Percentiles rank a stretch among this genome's conserved stretches.
Evolutionary conservation across 2,888 invertebrate species (phyloP).

Genomic region (Seladonia tumulorum): DNA sequence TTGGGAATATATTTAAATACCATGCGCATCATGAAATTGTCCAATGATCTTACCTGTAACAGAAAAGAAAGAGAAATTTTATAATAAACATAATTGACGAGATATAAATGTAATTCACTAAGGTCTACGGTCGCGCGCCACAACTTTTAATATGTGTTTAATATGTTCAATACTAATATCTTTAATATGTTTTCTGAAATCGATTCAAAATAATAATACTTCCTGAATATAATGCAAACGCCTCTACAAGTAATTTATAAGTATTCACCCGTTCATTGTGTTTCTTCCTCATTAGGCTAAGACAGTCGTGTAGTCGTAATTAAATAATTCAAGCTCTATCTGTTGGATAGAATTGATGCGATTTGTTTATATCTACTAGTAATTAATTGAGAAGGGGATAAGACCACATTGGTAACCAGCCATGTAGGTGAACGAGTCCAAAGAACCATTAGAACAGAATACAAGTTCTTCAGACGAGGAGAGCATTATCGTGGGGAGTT

Average conservation of each 20-base stretch:
- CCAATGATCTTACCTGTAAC: slow-evolving; percentile 46
- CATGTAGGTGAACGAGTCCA: background rate
- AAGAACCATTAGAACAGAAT: background rate
- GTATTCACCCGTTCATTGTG: background rate
- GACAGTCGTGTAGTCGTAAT: background rate
- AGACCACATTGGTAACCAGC: background rate
- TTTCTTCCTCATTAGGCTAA: background rate
- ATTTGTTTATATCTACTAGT: background rate
- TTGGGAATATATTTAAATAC: background rate
- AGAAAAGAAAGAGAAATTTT: slow-evolving; percentile 1
- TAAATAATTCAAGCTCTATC: background rate
- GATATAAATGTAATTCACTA: background rate
- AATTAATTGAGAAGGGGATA: background rate
- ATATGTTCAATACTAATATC: no score
- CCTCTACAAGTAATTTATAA: background rate
- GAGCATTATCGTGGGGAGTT: slow-evolving; percentile 39
- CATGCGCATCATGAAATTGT: background rate
- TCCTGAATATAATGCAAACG: background rate
- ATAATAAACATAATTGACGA: background rate
- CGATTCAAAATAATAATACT: background rate
- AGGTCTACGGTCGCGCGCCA: no score
- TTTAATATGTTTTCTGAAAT: background rate
- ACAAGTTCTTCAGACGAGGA: slow-evolving; percentile 21
- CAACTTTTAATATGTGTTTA: background rate
- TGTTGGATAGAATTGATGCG: background rate